Base-by-base conservation (phyloP, 2,888 invertebrate genomes). In the Chrysina gloriosa region DNA sequence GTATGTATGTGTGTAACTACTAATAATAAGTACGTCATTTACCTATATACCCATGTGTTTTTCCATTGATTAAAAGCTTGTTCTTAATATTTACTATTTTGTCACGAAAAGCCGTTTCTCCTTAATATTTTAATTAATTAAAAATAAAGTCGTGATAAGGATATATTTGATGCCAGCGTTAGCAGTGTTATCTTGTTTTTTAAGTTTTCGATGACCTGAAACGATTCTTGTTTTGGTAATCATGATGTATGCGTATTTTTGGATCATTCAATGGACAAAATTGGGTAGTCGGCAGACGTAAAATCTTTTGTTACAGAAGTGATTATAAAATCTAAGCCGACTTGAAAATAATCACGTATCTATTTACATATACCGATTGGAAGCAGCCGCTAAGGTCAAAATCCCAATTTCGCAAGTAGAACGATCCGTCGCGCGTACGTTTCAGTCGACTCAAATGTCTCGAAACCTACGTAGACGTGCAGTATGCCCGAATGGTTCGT, bases 111-210 rank as follows among this genome's bases (percentile, higher is more conserved):
- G 19, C 42, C 42, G 19, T 19, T 42, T 6, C 1, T 7, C 16
- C 19, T 42, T 42, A 42, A 42, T 42, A 36, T 36, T 21, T 27
- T 4, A 36, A 23, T 56, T 56, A 56, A 58, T 58, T 42, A 25
- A 58, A 23, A 39, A 27, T 19, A 14, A 52, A 11, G 25, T 14
- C 6, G n/a, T 39, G 42, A 58, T 42, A 58, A 58, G 3, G 52
- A 52, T 52, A 52, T 52, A 27, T 42, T 42, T 42, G 23, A 36
- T 58, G 56, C 16, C 39, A 39, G 39, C 58, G 64, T 16, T 39
- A 63, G 16, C 27, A 52, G 19, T 14, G 23, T 50, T 64, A 64
- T 64, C 64, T 64, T 64, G 64, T 64, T 64, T 64, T 64, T 64
- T 64, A 50, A 25, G 11, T 52, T 50, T 19, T 36, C 64, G 39